Evolutionary conservation across 2,888 invertebrate genomes (phyloP).

Genomic region (Helobdella robusta): DNA sequence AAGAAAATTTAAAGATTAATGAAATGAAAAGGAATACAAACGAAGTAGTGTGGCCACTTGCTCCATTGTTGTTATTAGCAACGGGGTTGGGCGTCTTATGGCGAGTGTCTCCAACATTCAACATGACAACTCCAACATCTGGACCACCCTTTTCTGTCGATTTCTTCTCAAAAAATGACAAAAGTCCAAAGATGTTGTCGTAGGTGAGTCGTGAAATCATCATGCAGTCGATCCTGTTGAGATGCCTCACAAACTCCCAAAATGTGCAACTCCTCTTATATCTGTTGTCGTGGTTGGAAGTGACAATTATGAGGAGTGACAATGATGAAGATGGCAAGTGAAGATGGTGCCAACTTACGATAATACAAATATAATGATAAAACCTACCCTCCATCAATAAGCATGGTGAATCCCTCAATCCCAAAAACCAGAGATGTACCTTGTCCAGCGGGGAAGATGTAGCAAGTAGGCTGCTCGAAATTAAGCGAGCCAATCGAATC

Average conservation of each 20-base stretch:
- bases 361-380: too few relatives aligned
- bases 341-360: too few relatives aligned
- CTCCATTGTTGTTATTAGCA: too few relatives aligned
- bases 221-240: constrained; percentile 16
- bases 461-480: constrained; percentile 24
- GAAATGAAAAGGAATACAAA: background rate
- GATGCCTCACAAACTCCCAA: constrained; percentile 21
- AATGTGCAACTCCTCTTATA: constrained; percentile 21
- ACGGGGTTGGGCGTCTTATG: constrained; percentile 5
- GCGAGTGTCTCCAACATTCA: constrained; percentile 23
- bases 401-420: constrained; percentile 25
- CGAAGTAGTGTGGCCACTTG: constrained; percentile 16
- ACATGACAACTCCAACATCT: constrained; percentile 15
- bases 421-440: constrained; percentile 23
- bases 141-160: constrained; percentile 19
- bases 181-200: constrained; percentile 24
- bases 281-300: too few relatives aligned
- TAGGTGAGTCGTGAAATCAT: constrained; percentile 18
- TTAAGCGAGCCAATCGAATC: constrained; percentile 16
- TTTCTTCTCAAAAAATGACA: constrained; percentile 25
- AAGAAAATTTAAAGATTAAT: background rate
- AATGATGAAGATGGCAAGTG: too few relatives aligned
- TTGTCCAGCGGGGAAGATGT: constrained; percentile 26
- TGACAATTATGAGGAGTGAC: too few relatives aligned
- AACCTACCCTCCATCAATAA: constrained; percentile 24